Base-by-base conservation (phyloP, 1,140 invertebrate species). In the Metaphire vulgaris region DNA sequence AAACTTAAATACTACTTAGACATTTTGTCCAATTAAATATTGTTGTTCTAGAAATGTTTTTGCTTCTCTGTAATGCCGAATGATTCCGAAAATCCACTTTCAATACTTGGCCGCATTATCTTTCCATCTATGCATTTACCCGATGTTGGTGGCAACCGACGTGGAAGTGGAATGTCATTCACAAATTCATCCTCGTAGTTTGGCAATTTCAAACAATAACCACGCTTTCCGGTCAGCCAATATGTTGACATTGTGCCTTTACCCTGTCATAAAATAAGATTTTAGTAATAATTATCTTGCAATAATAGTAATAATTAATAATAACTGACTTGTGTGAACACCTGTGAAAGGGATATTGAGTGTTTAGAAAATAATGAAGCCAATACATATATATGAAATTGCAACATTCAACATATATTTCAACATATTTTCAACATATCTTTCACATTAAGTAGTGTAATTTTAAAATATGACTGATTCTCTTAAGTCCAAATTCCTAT, bases 191-290 rank as follows among this genome's bases (percentile, higher is more conserved):
- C 71, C n/a, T 76, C 77, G 70, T 76, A 33, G 16, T 88, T 88
- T 16, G 93, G 93, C 28, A 95, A 86, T 33, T 90, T 88, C 85
- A 93, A 93, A 80, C 93, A 91, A 83, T 94, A 95, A 33, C 92
- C 93, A 67, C 91, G 90, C 85, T 92, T 93, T 74, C 92, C 92
- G 34, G 92, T 86, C 67, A 95, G 86, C 92, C 92, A 94, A 85
- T 93, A 94, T 0, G 93, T 95, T 76, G 90, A 90, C 90, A 93
- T 91, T 82, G 89, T 90, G 41, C 93, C 93, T 86, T 94, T 94
- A 72, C 92, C 93, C 79, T 80, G 41, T 21, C 21, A 12, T 56
- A 12, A 56, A 56, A 56, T 56, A 56, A 6, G 21, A 12, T 56
- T 56, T 56, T 56, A 12, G 21, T 56, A 12, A 12, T 6, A 56